Base-by-base conservation (phyloP, 2,888 invertebrate genomes). In the Melieria picta region DNA sequence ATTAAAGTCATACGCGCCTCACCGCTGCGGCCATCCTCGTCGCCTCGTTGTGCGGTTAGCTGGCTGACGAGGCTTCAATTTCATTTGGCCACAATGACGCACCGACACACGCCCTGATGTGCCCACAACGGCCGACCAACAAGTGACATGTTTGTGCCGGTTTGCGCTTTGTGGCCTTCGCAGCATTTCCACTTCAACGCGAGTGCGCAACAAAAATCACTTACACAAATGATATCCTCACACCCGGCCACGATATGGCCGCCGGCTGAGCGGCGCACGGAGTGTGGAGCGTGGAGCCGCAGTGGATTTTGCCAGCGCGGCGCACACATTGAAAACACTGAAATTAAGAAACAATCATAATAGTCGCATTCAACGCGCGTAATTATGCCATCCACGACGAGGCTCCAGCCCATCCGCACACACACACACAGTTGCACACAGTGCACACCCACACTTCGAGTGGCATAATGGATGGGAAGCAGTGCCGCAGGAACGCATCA, bases 261-360 rank as follows among this genome's bases (percentile, higher is more conserved):
- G 30, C 30, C 30, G 30, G 30, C 1, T 30, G 30, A 30, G 30
- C 30, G 30, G 30, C 30, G 30, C 30, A 30, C 30, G 2, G 30
- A 30, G 30, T 2, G 30, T 30, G 30, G 30, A 2, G 30, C 30
- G 30, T 30, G 30, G 30, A 30, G 30, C 30, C 30, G 30, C 30
- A 30, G 30, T 30, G 30, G 30, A 1, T 30, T 30, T 30, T 30
- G 30, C 30, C 50, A 16, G 52, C 52, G 55, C 60, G 13, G 50
- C 48, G 6, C 58, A 55, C 46, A 55, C 66, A 75, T 72, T 75
- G 77, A 78, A 76, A 77, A 81, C 77, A 77, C 76, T 75, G 79
- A 80, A 81, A 81, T 81, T 82, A 81, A 80, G 79, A 79, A 81
- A 81, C 81, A 81, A 81, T 82, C 78, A 80, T 81, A 78, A 81